Conservation (phyloP, 2,113 vertebrate species). For the Leptobrachium leishanense region DNA sequence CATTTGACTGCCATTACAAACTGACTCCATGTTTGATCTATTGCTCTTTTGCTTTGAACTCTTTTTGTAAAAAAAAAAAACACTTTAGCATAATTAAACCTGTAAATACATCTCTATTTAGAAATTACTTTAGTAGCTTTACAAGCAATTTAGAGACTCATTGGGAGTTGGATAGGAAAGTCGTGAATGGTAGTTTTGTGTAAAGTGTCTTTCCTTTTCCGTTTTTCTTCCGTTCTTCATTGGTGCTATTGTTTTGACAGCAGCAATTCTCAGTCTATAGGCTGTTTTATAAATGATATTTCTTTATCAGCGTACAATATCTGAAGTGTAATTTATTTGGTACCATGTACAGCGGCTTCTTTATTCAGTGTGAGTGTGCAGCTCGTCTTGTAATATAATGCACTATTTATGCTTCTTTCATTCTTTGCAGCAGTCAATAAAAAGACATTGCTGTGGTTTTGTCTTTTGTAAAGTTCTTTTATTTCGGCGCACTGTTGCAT, state of each 20-base stretch:
- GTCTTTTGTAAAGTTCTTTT: conserved; percentile 55
- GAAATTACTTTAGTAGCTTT: background rate
- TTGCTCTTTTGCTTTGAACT: no score
- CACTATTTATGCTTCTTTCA: conserved; percentile 68
- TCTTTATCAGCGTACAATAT: background rate
- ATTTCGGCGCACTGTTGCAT: conserved; percentile 54
- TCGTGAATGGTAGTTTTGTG: background rate
- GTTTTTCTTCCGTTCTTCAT: background rate
- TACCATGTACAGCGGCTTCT: background rate
- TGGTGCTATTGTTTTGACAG: background rate
- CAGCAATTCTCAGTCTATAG: background rate
- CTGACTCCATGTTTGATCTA: no score
- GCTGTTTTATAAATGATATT: background rate
- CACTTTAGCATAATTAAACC: background rate
- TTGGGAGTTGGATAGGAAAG: background rate
- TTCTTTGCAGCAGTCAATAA: conserved; percentile 72
- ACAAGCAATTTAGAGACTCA: no score
- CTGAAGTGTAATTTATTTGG: background rate
- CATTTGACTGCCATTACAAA: no score
- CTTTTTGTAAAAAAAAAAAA: background rate
- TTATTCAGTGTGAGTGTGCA: conserved; percentile 39
- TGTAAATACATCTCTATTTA: background rate
- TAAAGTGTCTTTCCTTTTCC: background rate
- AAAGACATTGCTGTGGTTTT: conserved; percentile 61
- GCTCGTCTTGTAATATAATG: conserved; percentile 75